phyloP scores from a whole-genome alignment of 2,888 invertebrate species.

The Troides aeacus region DNA sequence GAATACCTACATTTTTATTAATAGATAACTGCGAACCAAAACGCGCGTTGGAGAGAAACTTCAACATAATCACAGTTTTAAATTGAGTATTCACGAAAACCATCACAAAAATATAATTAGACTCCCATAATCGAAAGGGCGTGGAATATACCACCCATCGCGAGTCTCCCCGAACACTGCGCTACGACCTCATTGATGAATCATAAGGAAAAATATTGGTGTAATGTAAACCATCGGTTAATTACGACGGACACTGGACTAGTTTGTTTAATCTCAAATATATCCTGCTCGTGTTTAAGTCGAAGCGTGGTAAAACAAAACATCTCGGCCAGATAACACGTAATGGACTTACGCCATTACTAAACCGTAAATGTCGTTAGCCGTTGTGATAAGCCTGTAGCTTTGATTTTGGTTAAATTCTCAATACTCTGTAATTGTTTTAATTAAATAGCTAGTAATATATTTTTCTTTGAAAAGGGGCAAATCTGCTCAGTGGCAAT shows the following conservation, averaged over 20 bases:
- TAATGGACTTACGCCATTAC: conserved; percentile 49
- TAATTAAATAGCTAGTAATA: background rate
- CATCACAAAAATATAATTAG: conserved; percentile 43
- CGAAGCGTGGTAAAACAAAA: conserved; percentile 43
- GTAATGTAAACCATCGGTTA: conserved; percentile 56
- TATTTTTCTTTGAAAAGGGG: no score
- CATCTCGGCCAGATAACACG: conserved; percentile 44
- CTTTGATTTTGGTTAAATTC: conserved; percentile 23
- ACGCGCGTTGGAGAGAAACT: conserved; percentile 20
- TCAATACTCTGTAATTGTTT: background rate
- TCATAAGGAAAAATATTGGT: conserved; percentile 70
- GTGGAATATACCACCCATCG: conserved; percentile 33
- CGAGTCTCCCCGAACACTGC: conserved; percentile 38
- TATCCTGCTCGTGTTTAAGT: conserved; percentile 44
- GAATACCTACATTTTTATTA: conserved; percentile 26
- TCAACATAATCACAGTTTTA: conserved; percentile 20
- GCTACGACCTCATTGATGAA: conserved; percentile 45
- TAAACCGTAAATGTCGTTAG: conserved; percentile 44
- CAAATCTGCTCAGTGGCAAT: background rate
- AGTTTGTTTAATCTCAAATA: conserved; percentile 55
- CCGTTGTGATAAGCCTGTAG: conserved; percentile 37
- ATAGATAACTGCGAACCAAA: conserved; percentile 28
- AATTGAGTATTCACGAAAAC: conserved; percentile 39
- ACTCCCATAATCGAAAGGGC: conserved; percentile 16
- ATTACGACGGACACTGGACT: conserved; percentile 55